phyloP scores from a whole-genome alignment of 2,797 vertebrate genomes.

The Coregonus sp. region DNA sequence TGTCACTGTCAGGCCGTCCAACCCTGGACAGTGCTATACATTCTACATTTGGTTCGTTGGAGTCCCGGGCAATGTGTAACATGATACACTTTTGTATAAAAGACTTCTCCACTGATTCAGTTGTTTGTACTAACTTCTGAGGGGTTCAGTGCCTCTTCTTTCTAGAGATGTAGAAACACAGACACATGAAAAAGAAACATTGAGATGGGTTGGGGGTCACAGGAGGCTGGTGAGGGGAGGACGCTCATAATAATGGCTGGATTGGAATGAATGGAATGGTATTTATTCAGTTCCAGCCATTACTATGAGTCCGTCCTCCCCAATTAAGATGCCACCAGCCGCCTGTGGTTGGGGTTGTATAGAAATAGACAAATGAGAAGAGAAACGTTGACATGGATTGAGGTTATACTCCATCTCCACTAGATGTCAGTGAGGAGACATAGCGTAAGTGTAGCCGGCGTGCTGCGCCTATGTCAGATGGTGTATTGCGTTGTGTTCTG shows the following conservation, averaged over 20 bases:
- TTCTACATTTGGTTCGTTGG: neutral
- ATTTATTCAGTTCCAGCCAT: no score
- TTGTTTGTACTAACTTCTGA: conserved; percentile 28
- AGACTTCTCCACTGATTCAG: no score
- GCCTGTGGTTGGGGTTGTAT: no score
- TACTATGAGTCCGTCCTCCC: no score
- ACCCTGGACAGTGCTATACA: neutral
- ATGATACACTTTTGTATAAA: neutral
- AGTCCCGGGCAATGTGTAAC: neutral
- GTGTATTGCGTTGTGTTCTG: no score
- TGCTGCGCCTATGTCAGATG: neutral
- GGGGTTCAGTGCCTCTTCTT: conserved; percentile 57
- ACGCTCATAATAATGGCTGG: no score
- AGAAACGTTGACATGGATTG: neutral
- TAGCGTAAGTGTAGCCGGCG: neutral
- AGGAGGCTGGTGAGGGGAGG: no score
- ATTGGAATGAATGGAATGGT: no score
- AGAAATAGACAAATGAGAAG: neutral
- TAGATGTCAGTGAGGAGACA: conserved; percentile 17
- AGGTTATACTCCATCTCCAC: neutral
- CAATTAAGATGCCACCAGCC: no score
- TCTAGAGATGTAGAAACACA: conserved; percentile 59
- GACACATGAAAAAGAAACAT: no score
- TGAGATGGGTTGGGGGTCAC: no score
- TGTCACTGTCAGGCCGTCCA: neutral